Evolutionary conservation across 1,140 invertebrate species (phyloP).

Genomic region (Ceratosolen fusciceps): DNA sequence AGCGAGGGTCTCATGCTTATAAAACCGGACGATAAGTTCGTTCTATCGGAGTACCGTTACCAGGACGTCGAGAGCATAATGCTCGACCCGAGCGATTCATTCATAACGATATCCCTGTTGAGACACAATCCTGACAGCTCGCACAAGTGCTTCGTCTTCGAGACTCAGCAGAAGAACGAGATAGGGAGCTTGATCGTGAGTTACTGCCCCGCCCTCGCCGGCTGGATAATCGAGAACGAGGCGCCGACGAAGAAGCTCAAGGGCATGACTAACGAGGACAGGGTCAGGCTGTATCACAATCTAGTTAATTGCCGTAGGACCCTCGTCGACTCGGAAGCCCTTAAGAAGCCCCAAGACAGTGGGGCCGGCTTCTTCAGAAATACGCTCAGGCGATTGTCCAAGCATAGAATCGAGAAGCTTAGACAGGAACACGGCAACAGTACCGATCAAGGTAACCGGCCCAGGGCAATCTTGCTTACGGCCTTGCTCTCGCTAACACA

Average conservation of each 20-base stretch:
- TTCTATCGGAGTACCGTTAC: constrained; percentile 90
- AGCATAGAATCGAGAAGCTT: constrained; percentile 88
- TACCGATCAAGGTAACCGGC: constrained; percentile 73
- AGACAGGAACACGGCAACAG: constrained; percentile 82
- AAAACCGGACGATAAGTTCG: constrained; percentile 90
- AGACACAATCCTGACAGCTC: constrained; percentile 76
- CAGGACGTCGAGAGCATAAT: constrained; percentile 91
- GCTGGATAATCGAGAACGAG: constrained; percentile 89
- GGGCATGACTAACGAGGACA: constrained; percentile 86
- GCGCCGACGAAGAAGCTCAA: constrained; percentile 77
- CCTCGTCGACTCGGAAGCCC: constrained; percentile 85
- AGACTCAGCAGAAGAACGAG: constrained; percentile 90
- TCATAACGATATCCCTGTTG: constrained; percentile 86
- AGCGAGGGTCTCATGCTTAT: constrained; percentile 91
- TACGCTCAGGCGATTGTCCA: constrained; percentile 88
- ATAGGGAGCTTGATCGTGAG: constrained; percentile 93
- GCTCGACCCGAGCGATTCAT: constrained; percentile 91
- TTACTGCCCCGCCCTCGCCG: constrained; percentile 87
- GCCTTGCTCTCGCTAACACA: no score
- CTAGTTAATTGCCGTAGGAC: constrained; percentile 83
- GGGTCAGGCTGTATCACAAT: constrained; percentile 85
- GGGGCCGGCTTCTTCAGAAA: constrained; percentile 87
- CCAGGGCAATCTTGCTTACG: no score
- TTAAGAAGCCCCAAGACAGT: constrained; percentile 86
- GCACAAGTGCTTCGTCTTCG: constrained; percentile 94